Conservation (phyloP, 2,113 vertebrate genomes). For the Paedocypris sp. region DNA sequence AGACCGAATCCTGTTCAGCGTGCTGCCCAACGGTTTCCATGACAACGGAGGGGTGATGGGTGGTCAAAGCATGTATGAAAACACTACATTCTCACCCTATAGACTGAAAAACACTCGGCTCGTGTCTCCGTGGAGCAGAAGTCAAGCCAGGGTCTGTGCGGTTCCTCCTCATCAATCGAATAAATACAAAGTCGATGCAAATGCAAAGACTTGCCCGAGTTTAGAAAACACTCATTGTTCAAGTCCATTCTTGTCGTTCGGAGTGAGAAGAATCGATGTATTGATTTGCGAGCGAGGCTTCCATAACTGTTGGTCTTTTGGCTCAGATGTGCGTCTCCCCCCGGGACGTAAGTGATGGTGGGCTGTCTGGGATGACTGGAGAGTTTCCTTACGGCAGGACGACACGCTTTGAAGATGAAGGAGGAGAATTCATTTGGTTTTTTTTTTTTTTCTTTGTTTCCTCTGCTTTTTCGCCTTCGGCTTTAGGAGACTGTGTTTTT, state of each 20-base stretch:
- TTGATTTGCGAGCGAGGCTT: background rate
- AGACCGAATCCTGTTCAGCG: constrained; percentile 13
- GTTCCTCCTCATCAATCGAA: no score
- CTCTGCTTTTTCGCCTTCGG: background rate
- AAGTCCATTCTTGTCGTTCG: no score
- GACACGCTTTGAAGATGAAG: background rate
- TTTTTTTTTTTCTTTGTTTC: background rate
- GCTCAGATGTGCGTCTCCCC: background rate
- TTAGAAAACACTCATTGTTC: no score
- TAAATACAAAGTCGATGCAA: no score
- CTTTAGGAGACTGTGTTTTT: background rate
- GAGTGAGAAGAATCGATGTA: background rate
- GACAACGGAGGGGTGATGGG: constrained; percentile 29
- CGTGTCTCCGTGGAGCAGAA: no score
- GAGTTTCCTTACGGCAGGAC: background rate
- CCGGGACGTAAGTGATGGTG: background rate
- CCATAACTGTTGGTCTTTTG: constrained; percentile 11
- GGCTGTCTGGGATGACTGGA: background rate
- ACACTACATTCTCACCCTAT: constrained; percentile 18
- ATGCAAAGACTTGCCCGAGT: no score
- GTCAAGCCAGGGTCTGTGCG: no score
- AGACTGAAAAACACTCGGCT: background rate
- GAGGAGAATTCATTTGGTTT: background rate
- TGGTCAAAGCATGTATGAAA: constrained; percentile 9
- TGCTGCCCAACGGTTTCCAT: constrained; percentile 37